Conservation (phyloP, 2,797 vertebrate genomes). For the Danio albolineatus region DNA sequence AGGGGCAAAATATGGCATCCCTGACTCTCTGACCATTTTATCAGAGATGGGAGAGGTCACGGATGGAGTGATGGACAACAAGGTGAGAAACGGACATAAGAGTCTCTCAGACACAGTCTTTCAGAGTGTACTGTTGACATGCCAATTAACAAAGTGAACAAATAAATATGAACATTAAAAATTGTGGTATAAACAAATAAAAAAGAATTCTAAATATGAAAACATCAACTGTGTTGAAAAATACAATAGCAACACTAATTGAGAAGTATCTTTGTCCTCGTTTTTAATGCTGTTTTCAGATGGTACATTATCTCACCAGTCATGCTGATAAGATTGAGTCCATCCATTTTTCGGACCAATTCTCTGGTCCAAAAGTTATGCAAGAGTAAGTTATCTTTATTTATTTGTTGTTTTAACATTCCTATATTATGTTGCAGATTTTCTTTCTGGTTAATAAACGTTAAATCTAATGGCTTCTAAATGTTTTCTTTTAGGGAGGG, state of each 20-base stretch:
- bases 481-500: constrained; percentile 85
- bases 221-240: no score
- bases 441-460: background rate
- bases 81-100: constrained; percentile 77
- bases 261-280: no score
- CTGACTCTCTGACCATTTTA: constrained; percentile 91
- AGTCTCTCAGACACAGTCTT: no score
- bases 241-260: no score
- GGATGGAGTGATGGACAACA: constrained; percentile 96
- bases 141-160: no score
- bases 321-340: constrained; percentile 99
- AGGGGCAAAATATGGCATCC: constrained; percentile 92
- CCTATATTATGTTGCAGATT: background rate
- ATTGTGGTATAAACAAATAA: no score
- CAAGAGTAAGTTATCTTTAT: constrained; percentile 87
- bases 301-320: constrained; percentile 96
- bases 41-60: constrained; percentile 99
- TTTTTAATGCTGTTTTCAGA: constrained; percentile 76
- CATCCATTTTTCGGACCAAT: constrained; percentile 99
- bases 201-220: no score
- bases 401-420: background rate
- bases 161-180: no score
- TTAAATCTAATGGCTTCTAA: background rate
- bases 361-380: constrained; percentile 99
- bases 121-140: no score